A percentile compares a stretch with the other conserved stretches of the same genome.
These are phyloP conservation scores for Thymelicus lineola DNA, from an alignment of 2,888 invertebrate genomes.

Conservation along the genomic window DNA sequence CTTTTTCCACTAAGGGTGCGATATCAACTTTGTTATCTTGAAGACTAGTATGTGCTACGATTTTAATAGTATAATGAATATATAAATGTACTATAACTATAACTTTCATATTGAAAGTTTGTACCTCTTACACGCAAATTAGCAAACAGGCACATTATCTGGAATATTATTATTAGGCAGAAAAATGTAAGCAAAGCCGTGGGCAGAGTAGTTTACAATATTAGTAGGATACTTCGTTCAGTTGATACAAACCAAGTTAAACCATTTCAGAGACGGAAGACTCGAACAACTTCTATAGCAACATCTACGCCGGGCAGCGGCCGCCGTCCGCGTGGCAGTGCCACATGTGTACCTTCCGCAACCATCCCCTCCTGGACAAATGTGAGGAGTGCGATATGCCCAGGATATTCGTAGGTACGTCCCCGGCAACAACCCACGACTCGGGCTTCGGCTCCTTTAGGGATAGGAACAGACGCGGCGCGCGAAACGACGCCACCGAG, in stretches of 20 bases:
- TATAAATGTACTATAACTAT: no score
- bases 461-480: slow-evolving; percentile 57
- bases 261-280: slow-evolving; percentile 77
- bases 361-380: slow-evolving; percentile 95
- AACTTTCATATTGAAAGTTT: no score
- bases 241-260: background rate
- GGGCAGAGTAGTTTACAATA: no score
- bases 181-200: no score
- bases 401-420: slow-evolving; percentile 91
- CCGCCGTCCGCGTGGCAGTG: slow-evolving; percentile 92
- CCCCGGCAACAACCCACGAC: slow-evolving; percentile 69
- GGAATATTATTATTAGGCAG: no score
- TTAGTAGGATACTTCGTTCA: no score
- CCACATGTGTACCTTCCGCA: slow-evolving; percentile 96
- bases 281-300: slow-evolving; percentile 89
- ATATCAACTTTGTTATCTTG: no score
- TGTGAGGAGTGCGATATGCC: slow-evolving; percentile 98
- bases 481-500: slow-evolving; percentile 46
- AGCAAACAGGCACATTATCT: no score
- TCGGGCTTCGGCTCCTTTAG: slow-evolving; percentile 77
- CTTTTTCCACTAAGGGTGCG: no score
- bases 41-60: no score
- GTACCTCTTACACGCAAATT: no score
- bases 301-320: slow-evolving; percentile 90
- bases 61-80: no score